Base-by-base conservation (phyloP, 2,888 invertebrate genomes). In the Torymus auratus region DNA sequence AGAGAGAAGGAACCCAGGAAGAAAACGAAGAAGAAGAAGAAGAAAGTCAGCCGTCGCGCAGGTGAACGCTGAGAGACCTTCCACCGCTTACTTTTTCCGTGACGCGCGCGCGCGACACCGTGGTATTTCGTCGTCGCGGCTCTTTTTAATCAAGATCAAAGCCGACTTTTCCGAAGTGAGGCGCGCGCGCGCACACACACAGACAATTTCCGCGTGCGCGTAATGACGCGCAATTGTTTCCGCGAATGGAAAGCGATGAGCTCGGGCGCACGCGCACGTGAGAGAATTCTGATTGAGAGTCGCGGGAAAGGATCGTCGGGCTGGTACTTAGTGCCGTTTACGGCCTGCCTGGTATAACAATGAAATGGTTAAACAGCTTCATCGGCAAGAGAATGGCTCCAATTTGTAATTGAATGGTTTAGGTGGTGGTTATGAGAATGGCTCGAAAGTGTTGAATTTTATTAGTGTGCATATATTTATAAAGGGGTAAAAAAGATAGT, bases 231-330 rank as follows among this genome's bases (percentile, higher is more conserved):
- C 87, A 70, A 87, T 87, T 87, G 88, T 89, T 89, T 88, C 89
- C 86, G 81, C 84, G 85, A 89, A 89, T 87, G 88, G 86, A 88
- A 88, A 88, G 76, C 41, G 41, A 41, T 41, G 41, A 41, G 17
- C 13, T 17, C 61, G 20, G 1, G 56, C 53, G 61, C 70, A 80
- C 83, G 83, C 64, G 82, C 84, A 86, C 88, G 87, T 87, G 87
- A 87, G 86, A 85, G 85, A 86, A 88, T 88, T 86, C 85, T 82
- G 83, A 84, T 84, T 82, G 80, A 72, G 70, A 17, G 17, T 53
- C 23, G 12, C 14, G 13, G 17, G 52, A 61, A 55, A 15, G 60
- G n/a, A 28, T 28, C 13, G 13, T 15, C 53, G 53, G 53, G 52
- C 13, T 50, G 4, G 58, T 10, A 41, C 53, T 52, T 50, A 20